phyloP scores from a whole-genome alignment of 2,888 invertebrate species.

The Pandemis heparana region DNA sequence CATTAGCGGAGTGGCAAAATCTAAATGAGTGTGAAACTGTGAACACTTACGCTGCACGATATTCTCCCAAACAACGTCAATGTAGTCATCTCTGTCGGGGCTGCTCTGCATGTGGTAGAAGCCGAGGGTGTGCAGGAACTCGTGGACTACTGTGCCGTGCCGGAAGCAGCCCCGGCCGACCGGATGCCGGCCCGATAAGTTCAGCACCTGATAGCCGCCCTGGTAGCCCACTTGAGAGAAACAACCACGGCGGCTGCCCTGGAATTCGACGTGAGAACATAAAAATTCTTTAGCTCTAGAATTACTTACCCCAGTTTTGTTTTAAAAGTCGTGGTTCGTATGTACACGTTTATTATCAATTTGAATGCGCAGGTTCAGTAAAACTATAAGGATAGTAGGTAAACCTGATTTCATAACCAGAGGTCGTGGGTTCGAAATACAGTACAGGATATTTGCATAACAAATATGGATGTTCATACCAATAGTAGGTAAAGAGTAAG shows the following conservation, averaged over 20 bases:
- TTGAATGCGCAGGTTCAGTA: not conserved
- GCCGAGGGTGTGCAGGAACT: slow-evolving; percentile 91
- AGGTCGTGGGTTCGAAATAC: not conserved
- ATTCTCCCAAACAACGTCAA: slow-evolving; percentile 90
- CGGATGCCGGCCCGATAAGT: slow-evolving; percentile 84
- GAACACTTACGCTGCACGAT: slow-evolving; percentile 84
- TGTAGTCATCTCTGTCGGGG: slow-evolving; percentile 90
- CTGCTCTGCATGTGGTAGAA: slow-evolving; percentile 95
- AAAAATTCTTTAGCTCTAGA: too few species aligned
- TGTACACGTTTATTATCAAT: not conserved
- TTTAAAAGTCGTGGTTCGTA: not conserved
- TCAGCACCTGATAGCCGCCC: slow-evolving; percentile 83
- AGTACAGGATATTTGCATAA: not conserved
- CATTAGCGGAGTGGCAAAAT: not conserved
- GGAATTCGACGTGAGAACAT: slow-evolving; percentile 36
- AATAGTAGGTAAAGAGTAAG: not conserved
- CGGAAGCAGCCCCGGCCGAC: slow-evolving; percentile 86
- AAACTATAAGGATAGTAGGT: not conserved
- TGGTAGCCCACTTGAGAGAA: slow-evolving; percentile 82
- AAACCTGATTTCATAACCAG: not conserved
- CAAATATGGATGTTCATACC: too few species aligned
- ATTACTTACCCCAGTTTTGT: not conserved
- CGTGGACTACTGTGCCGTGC: slow-evolving; percentile 90
- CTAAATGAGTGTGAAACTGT: not conserved
- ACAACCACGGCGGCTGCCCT: slow-evolving; percentile 79